Conservation (phyloP, 92 coral and sea anemone species). For the Palythoa grandis region DNA sequence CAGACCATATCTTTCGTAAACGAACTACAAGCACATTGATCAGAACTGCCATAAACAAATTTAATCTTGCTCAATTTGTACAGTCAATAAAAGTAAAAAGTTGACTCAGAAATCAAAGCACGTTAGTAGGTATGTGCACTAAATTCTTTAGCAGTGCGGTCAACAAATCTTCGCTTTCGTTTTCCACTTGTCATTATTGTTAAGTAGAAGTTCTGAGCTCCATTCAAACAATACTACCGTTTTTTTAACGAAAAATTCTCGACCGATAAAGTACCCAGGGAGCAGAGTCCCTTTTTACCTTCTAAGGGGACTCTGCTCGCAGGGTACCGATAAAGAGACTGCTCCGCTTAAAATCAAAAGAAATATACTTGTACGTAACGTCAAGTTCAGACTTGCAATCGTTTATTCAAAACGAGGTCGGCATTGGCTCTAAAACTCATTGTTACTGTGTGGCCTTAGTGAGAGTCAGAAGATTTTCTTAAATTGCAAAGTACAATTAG, state of each 20-base stretch:
- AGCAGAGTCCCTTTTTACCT: too few relatives aligned
- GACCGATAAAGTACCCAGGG: too few relatives aligned
- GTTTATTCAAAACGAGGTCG: not conserved
- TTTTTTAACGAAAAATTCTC: not conserved
- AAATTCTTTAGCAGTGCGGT: not conserved
- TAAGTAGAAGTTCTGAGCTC: not conserved
- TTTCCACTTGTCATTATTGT: not conserved
- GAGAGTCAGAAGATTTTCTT: not conserved
- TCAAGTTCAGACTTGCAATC: not conserved
- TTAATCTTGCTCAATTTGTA: not conserved
- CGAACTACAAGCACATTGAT: not conserved
- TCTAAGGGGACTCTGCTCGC: too few relatives aligned
- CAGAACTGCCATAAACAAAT: not conserved
- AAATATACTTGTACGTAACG: not conserved
- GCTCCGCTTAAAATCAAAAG: not conserved
- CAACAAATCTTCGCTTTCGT: not conserved
- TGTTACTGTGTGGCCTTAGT: not conserved
- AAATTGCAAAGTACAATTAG: not conserved
- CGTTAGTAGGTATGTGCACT: not conserved
- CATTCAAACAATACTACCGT: not conserved
- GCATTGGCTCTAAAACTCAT: not conserved
- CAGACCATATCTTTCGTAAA: not conserved
- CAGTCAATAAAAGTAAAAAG: not conserved
- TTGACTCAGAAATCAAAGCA: not conserved
- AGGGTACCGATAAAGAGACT: not conserved